Percentiles rank a stretch among this genome's conserved stretches.
Evolutionary conservation across 2,888 invertebrate species (phyloP).

Genomic region (Melikaiella ostensackeni): DNA sequence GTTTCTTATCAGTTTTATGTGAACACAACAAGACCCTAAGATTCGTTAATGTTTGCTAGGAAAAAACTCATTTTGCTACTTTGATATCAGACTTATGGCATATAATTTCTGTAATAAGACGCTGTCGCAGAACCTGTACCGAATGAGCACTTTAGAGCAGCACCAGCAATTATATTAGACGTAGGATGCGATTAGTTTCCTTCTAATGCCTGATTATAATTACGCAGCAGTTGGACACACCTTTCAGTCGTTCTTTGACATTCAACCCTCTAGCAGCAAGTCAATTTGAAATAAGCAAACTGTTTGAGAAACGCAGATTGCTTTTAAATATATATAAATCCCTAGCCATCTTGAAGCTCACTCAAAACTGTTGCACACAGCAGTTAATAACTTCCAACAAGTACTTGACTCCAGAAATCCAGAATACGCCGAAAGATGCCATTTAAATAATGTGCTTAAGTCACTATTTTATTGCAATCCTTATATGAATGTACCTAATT

Average conservation of each 20-base stretch:
- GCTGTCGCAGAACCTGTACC: constrained; percentile 2
- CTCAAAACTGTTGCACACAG: neutral
- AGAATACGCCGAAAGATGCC: neutral
- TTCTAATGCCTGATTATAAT: constrained; percentile 31
- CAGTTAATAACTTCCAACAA: neutral
- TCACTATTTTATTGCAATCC: constrained; percentile 18
- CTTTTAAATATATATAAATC: neutral
- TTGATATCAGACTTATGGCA: neutral
- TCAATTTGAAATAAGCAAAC: constrained; percentile 3
- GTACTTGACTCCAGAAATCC: constrained; percentile 1
- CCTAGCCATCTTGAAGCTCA: neutral
- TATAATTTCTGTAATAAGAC: constrained; percentile 21
- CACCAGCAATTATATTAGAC: constrained; percentile 32
- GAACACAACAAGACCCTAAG: neutral
- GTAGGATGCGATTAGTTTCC: constrained; percentile 8
- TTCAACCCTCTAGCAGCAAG: constrained; percentile 10
- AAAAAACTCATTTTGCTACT: neutral
- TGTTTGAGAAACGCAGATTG: neutral
- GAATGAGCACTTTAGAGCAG: constrained; percentile 17
- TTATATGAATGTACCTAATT: constrained; percentile 6
- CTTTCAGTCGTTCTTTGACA: constrained; percentile 22
- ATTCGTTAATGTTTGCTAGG: neutral
- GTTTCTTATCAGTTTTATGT: neutral
- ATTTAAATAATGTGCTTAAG: constrained; percentile 15
- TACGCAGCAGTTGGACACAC: constrained; percentile 25